Evolutionary conservation across 2,113 vertebrate species (phyloP), one percentile per base, ranked within the genome.

Genomic region (Lepus timidus): DNA sequence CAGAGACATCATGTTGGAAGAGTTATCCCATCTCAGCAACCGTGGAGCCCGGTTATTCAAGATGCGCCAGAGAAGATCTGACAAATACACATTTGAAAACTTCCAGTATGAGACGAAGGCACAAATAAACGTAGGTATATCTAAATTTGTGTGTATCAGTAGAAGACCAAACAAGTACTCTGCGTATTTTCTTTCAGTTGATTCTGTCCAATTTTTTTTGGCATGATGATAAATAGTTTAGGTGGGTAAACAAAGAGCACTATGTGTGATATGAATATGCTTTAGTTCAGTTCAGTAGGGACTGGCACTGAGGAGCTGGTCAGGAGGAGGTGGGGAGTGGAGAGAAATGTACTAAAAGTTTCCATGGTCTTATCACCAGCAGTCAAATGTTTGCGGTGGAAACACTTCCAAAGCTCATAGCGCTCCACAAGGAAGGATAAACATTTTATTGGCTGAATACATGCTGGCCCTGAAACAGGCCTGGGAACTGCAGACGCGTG

Each of bases 1-100:
- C 39, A 99, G 98, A 96, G 99, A 99, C 91, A 99, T 99, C 97
- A 99, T 99, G 99, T 97, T 99, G 96, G 99, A 99, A 79, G 99
- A 99, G 94, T 93, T 99, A 67, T 99, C 99, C 0, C 98, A 99
- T 0, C 97, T 99, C 85, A 98, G 99, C 94, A 99, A 99, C 97
- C 99, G 99, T 73, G 99, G 99, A 1, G 99, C 99, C 90, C 98
- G 99, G 49, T 99, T 99, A 52, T 99, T 99, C 97, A 99, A 99
- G 98, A 99, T 99, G 98, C 99, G 99, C 25, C 99, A 99, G 98
- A 98, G 98, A 94, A 99, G 99, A 96, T 99, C 99, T 0, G 99
- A 99, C 97, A 99, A 99, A 97, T 99, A 99, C 95, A 99, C 99
- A 0, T 99, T 99, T 39, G 99, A 99, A 97, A 99, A 98, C 65